These are phyloP conservation scores for Enhydra lutris DNA, from an alignment of 2,113 vertebrate species.

Conservation along the genomic window DNA sequence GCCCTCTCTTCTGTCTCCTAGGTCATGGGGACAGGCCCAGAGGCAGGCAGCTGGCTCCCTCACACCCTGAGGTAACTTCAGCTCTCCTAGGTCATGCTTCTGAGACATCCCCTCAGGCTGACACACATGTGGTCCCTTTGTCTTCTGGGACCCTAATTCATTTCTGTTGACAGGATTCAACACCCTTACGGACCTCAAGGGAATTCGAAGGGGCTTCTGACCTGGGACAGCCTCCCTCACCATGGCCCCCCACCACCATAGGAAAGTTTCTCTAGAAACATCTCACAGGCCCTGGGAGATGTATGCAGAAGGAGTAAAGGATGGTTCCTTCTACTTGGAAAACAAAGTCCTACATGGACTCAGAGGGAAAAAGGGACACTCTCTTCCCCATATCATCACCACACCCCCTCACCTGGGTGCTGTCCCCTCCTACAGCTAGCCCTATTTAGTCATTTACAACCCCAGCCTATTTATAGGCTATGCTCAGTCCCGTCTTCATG, in stretches of 20 bases:
- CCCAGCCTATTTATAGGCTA: background rate
- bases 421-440: background rate
- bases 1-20: background rate
- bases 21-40: background rate
- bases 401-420: background rate
- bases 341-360: background rate
- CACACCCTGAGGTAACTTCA: background rate
- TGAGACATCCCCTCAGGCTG: background rate
- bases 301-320: background rate
- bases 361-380: background rate
- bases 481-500: background rate
- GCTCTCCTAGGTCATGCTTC: background rate
- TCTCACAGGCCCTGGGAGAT: background rate
- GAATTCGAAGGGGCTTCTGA: background rate
- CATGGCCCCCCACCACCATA: background rate
- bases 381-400: background rate
- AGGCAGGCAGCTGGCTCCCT: background rate
- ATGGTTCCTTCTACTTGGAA: background rate
- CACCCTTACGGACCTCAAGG: background rate
- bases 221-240: background rate
- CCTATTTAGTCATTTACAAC: background rate
- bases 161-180: background rate
- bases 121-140: background rate
- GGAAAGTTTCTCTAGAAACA: background rate
- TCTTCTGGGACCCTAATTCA: background rate